These are phyloP conservation scores for Listronotus oregonensis DNA, from an alignment of 1,140 invertebrate genomes.

Conservation along the genomic window DNA sequence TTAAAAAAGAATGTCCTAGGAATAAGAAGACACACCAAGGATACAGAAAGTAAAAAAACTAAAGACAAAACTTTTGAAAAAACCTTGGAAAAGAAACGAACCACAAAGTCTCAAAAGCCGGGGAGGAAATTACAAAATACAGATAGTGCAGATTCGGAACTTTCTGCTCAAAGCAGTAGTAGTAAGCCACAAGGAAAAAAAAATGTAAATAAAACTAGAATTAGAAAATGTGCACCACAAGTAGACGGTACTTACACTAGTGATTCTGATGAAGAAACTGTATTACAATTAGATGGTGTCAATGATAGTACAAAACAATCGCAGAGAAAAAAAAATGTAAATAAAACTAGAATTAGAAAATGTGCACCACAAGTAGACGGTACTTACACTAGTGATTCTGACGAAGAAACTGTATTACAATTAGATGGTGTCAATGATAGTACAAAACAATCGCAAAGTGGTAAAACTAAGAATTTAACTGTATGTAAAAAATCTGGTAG, in stretches of 20 bases:
- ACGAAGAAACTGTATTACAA: slow-evolving; percentile 28
- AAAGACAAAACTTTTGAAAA: neutral
- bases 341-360: neutral
- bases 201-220: too few species aligned
- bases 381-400: slow-evolving; percentile 18
- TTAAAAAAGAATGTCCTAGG: neutral
- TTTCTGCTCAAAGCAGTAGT: too few species aligned
- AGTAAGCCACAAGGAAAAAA: too few species aligned
- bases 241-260: slow-evolving; percentile 58
- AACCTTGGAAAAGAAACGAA: neutral
- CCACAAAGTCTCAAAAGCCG: neutral
- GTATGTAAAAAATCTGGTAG: slow-evolving; percentile 3
- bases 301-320: slow-evolving; percentile 23
- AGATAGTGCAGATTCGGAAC: too few species aligned
- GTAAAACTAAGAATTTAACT: slow-evolving; percentile 9
- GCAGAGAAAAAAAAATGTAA: too few species aligned
- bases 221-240: slow-evolving; percentile 56
- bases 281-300: slow-evolving; percentile 41
- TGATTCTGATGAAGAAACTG: slow-evolving; percentile 15
- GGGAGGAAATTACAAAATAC: neutral
- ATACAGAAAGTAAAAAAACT: slow-evolving; percentile 2
- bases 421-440: slow-evolving; percentile 40
- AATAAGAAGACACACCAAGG: neutral
- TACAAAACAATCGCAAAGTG: neutral
- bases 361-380: slow-evolving; percentile 64